phyloP scores from a whole-genome alignment of 2,888 invertebrate genomes.

The Harpagoxenus sublaevis region DNA sequence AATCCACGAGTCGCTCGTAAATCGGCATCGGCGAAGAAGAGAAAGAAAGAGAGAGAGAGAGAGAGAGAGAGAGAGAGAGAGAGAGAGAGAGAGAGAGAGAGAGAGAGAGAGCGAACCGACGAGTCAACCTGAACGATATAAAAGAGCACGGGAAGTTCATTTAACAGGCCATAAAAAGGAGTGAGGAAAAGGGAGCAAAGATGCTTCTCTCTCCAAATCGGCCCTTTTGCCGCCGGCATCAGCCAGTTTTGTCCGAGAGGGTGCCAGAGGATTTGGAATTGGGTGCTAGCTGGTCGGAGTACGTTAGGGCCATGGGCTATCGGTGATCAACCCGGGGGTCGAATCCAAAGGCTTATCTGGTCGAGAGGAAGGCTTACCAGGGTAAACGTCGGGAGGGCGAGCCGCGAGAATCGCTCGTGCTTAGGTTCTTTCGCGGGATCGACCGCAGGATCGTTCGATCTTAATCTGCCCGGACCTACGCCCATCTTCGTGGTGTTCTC shows the following conservation, averaged over 20 bases:
- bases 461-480: constrained; percentile 68
- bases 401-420: constrained; percentile 49
- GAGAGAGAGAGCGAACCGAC: constrained; percentile 76
- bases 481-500: constrained; percentile 51
- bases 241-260: constrained; percentile 64
- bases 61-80: too few relatives aligned
- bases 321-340: constrained; percentile 80
- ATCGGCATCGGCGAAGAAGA: constrained; percentile 73
- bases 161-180: constrained; percentile 84
- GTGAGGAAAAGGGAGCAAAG: constrained; percentile 56
- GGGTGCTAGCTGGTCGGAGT: constrained; percentile 73
- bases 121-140: constrained; percentile 82
- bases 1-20: constrained; percentile 80
- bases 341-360: constrained; percentile 80
- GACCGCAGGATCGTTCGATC: constrained; percentile 71
- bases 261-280: constrained; percentile 78
- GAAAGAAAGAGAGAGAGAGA: too few relatives aligned
- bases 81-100: too few relatives aligned
- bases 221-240: constrained; percentile 68
- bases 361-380: constrained; percentile 75
- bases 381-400: constrained; percentile 44
- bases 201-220: constrained; percentile 51
- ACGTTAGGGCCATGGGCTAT: constrained; percentile 79
- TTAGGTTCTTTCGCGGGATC: constrained; percentile 65
- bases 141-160: constrained; percentile 85